Percentiles rank a stretch among this genome's conserved stretches.
phyloP scores from a whole-genome alignment of 2,888 invertebrate species.

The Busseola fusca region DNA sequence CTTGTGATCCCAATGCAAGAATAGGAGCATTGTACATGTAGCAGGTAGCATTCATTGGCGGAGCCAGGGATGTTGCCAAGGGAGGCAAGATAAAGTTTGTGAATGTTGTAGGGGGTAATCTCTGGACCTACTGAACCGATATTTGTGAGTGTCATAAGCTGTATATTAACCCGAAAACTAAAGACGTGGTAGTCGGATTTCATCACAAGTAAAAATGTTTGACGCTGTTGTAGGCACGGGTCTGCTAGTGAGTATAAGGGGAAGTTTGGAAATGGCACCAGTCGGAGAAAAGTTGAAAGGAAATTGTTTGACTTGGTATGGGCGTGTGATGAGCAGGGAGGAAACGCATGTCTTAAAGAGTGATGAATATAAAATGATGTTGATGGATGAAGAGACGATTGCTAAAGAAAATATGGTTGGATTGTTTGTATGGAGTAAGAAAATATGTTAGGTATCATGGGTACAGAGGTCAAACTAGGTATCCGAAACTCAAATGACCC shows the following conservation, averaged over 20 bases:
- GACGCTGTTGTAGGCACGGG: too few species aligned
- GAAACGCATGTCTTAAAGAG: not conserved
- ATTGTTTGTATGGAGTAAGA: not conserved
- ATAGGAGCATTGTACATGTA: not conserved
- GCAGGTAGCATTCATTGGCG: not conserved
- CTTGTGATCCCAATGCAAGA: conserved; percentile 34
- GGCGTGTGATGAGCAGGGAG: not conserved
- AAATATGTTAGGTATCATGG: too few species aligned
- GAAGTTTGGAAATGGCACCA: not conserved
- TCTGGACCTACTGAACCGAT: too few species aligned
- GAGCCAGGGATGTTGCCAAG: too few species aligned
- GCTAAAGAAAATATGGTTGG: not conserved
- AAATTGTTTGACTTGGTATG: not conserved
- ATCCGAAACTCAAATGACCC: too few species aligned
- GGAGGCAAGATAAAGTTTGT: too few species aligned
- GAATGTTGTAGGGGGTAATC: too few species aligned
- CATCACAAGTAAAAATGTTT: too few species aligned
- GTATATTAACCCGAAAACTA: too few species aligned
- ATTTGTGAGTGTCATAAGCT: too few species aligned
- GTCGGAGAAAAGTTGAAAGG: not conserved
- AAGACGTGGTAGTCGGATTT: too few species aligned
- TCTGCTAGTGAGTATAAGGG: not conserved
- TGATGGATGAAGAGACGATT: not conserved
- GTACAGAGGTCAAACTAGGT: too few species aligned
- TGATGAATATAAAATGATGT: not conserved